Base-by-base conservation (phyloP, 2,888 invertebrate species). In the Glyphotaelius pellucidus region DNA sequence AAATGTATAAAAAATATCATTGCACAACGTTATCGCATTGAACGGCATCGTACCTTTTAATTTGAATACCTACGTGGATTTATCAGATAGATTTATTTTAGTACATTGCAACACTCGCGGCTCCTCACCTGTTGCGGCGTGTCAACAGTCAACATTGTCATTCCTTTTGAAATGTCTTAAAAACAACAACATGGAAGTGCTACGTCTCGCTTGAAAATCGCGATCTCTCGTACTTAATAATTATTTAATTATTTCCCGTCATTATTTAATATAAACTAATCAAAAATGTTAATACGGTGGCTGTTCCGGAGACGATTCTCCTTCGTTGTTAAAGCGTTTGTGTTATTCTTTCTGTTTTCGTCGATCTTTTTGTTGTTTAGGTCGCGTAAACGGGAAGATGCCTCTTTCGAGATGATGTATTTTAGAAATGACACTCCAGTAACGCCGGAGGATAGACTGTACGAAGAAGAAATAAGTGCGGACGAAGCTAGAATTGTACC, bases 401-500 rank as follows among this genome's bases (percentile, higher is more conserved):
- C 35, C 12, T 42, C 80, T 47, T 81, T 14, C 32, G 91, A 91
- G 31, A 91, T 91, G 89, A 83, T 89, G 38, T 89, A 47, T 83
- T 52, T 89, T 31, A 91, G 47, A 32, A 67, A n/a, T 83, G 91
- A 88, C 42, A 80, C 25, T 19, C 42, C 47, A 11, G 19, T 92
- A 9, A 52, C 79, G 32, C 90, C 89, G 15, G 85, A 92, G 79
- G 92, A 92, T n/a, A 83, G 32, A 30, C 31, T 88, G 3, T 92
- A 92, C 35, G 97, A 97, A 93, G 94, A 94, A 85, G 95, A 96
- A 94, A 96, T 98, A 92, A 94, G 95, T 35, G 96, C 96, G 91
- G 97, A 98, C 94, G 97, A 98, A 93, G 95, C 96, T 30, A 96
- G 96, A 94, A 97, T 98, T 91, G 96, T 97, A 30, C 96, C 96